These are phyloP conservation scores for Aricia artaxerxes DNA, from an alignment of 2,888 invertebrate species.

Conservation along the genomic window DNA sequence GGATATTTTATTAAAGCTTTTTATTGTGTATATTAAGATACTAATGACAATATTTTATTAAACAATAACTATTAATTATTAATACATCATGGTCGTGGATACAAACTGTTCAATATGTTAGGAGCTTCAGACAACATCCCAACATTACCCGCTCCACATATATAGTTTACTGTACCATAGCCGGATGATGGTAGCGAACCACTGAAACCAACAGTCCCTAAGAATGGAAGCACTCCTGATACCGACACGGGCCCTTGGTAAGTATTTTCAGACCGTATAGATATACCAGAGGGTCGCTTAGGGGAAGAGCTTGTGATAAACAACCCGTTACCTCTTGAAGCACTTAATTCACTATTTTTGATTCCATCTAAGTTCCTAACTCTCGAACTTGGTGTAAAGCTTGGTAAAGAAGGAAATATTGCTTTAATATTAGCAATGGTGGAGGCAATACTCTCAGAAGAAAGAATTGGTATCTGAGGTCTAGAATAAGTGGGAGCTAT, in stretches of 20 bases:
- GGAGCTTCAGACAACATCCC: not conserved
- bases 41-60: not conserved
- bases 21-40: not conserved
- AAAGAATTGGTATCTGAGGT: not conserved
- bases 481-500: not conserved
- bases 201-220: constrained; percentile 23
- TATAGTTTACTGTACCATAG: not conserved
- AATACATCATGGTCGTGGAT: not conserved
- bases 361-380: not conserved
- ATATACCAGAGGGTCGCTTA: not conserved
- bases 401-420: constrained; percentile 10
- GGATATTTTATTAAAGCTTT: not conserved
- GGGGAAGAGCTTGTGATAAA: constrained; percentile 10
- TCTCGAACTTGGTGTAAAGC: not conserved
- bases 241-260: constrained; percentile 16
- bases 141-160: not conserved
- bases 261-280: constrained; percentile 5
- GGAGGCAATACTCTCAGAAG: not conserved
- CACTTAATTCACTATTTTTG: not conserved
- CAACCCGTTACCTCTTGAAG: not conserved
- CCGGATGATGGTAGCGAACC: not conserved
- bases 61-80: not conserved
- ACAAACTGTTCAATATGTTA: not conserved
- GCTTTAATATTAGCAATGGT: constrained; percentile 3
- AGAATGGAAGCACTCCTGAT: constrained; percentile 23